Conservation (phyloP, 2,888 invertebrate genomes). For the Tortrix viridana region DNA sequence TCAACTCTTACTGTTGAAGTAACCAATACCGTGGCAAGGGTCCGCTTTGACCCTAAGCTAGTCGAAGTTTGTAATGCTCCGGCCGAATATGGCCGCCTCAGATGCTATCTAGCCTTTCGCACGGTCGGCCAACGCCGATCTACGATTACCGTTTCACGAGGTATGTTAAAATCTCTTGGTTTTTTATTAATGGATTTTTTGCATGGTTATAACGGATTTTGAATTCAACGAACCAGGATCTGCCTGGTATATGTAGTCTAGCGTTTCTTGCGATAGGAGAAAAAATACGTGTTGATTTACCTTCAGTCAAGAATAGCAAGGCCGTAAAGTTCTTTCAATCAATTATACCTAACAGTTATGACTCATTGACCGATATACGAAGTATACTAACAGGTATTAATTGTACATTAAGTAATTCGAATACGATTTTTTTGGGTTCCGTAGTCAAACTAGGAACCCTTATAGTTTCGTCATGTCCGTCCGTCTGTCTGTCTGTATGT, state of each 20-base stretch:
- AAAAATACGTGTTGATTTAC: not conserved
- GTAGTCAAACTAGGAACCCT: too few species aligned
- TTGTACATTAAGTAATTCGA: too few species aligned
- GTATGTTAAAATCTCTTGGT: slow-evolving; percentile 45
- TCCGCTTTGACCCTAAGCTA: slow-evolving; percentile 64
- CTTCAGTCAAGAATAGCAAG: not conserved
- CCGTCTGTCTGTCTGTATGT: too few species aligned
- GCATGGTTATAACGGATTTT: slow-evolving; percentile 27
- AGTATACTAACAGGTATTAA: not conserved
- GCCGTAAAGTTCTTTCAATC: not conserved
- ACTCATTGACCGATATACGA: not conserved
- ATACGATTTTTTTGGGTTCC: too few species aligned
- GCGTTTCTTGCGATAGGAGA: not conserved
- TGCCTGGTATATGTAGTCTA: slow-evolving; percentile 1
- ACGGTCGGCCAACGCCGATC: slow-evolving; percentile 60
- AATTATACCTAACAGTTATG: not conserved
- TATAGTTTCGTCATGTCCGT: too few species aligned
- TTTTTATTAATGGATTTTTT: slow-evolving; percentile 30
- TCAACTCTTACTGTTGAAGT: slow-evolving; percentile 19
- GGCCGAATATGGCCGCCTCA: slow-evolving; percentile 65
- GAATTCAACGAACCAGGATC: slow-evolving; percentile 9
- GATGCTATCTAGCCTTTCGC: slow-evolving; percentile 70
- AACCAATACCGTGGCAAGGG: slow-evolving; percentile 44
- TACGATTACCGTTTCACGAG: slow-evolving; percentile 52
- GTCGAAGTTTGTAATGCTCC: slow-evolving; percentile 57